Evolutionary conservation across 2,113 vertebrate species (phyloP).

Genomic region (Ptilonorhynchus violaceus): DNA sequence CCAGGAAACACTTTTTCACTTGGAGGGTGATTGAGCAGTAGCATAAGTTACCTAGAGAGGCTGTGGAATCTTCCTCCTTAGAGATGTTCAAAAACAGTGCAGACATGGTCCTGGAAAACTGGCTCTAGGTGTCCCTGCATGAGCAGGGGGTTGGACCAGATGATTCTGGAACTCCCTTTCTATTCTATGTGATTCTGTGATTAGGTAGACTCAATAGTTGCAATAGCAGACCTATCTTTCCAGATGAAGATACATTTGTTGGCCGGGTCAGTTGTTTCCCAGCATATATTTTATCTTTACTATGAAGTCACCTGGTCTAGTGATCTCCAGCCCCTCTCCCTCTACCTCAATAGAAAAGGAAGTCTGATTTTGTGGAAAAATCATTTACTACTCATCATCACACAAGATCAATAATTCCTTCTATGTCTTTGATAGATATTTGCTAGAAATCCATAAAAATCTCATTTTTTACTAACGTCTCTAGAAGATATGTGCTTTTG

Average conservation of each 20-base stretch:
- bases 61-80: background rate
- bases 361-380: background rate
- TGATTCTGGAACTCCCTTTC: background rate
- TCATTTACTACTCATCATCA: background rate
- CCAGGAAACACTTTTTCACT: background rate
- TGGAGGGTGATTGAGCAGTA: background rate
- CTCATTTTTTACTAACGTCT: background rate
- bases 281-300: background rate
- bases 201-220: background rate
- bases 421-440: background rate
- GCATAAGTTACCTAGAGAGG: background rate
- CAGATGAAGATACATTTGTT: background rate
- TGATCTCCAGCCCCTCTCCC: accelerated
- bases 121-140: background rate
- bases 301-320: background rate
- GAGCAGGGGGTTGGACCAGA: background rate
- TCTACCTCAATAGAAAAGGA: accelerated
- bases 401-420: background rate
- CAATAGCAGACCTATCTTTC: background rate
- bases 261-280: background rate
- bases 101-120: background rate
- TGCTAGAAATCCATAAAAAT: background rate
- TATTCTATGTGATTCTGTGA: background rate
- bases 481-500: background rate
- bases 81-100: background rate